Conservation (phyloP, 2,113 vertebrate species). For the Elanus axillaris region DNA sequence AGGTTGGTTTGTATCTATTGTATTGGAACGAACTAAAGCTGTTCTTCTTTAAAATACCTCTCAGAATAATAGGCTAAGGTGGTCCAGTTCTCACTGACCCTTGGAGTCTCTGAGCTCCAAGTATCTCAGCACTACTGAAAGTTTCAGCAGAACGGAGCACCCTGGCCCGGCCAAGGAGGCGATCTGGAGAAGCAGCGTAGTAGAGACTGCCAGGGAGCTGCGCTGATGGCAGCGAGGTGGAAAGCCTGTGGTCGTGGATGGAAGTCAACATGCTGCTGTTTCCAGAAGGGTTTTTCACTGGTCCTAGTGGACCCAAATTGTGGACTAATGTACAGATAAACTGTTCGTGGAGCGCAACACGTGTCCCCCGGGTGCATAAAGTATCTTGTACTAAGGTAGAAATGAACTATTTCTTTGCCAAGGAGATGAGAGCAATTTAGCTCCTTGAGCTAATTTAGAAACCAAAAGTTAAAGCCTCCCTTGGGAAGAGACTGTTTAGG, state of each 20-base stretch:
- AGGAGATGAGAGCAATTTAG: slow-evolving; percentile 57
- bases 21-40: neutral
- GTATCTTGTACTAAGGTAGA: neutral
- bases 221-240: neutral
- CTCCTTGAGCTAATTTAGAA: slow-evolving; percentile 65
- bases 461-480: slow-evolving; percentile 67
- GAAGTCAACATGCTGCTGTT: neutral
- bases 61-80: neutral
- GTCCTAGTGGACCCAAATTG: neutral
- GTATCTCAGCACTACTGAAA: neutral
- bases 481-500: slow-evolving; percentile 62
- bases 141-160: neutral
- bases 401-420: slow-evolving; percentile 38
- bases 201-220: neutral
- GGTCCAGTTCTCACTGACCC: neutral
- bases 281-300: neutral
- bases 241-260: neutral
- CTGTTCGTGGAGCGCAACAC: rapidly evolving
- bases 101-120: neutral
- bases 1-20: neutral
- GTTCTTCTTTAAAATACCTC: neutral
- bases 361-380: neutral
- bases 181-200: rapidly evolving
- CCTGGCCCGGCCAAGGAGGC: neutral
- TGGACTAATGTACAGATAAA: neutral